A percentile compares a stretch with the other conserved stretches of the same genome.
These are phyloP conservation scores for Phyllostomus hastatus DNA, from an alignment of 2,113 vertebrate genomes.

Conservation along the genomic window DNA sequence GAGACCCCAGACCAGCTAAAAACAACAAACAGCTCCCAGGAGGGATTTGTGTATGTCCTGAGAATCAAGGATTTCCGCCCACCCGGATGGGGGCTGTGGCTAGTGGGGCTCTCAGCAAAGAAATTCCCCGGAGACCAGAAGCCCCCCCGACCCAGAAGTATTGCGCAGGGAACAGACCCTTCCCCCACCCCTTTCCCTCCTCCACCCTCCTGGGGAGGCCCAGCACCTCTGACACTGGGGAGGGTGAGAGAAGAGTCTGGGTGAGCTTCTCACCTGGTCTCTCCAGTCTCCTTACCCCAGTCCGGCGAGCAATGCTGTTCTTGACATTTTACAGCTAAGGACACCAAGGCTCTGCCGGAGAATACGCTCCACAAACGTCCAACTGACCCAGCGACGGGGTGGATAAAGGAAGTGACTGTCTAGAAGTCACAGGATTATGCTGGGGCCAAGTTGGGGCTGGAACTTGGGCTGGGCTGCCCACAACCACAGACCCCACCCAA, in stretches of 20 bases:
- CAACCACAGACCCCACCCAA: neutral
- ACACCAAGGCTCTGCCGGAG: neutral
- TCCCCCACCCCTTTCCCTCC: neutral
- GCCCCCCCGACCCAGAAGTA: conserved; percentile 1
- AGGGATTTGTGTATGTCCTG: conserved; percentile 62
- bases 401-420: neutral
- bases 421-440: neutral
- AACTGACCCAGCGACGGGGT: fast-evolving
- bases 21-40: conserved; percentile 73
- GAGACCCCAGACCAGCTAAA: conserved; percentile 65
- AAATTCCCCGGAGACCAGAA: conserved; percentile 53
- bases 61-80: conserved; percentile 62
- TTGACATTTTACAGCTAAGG: neutral
- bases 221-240: neutral
- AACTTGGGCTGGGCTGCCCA: neutral
- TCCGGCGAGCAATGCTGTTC: neutral
- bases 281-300: neutral
- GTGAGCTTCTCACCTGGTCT: neutral
- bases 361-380: neutral
- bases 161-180: neutral
- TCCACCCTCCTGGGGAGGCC: neutral
- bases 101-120: conserved; percentile 44
- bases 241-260: neutral
- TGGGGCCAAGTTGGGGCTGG: neutral
- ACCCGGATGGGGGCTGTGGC: neutral